Evolutionary conservation across 1,140 invertebrate species (phyloP).

Genomic region (Drosophila pandora): DNA sequence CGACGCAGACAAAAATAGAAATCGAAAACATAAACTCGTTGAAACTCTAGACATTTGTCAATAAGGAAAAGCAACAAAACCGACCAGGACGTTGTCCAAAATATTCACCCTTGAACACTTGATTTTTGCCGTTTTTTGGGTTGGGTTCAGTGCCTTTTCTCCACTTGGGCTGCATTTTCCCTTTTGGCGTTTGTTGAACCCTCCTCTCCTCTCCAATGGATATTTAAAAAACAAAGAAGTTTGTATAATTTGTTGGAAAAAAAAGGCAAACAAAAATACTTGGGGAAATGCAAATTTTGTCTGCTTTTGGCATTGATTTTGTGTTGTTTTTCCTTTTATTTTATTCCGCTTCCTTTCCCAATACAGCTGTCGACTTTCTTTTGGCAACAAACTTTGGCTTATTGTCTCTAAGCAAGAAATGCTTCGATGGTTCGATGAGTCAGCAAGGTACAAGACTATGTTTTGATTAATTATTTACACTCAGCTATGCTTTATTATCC

Average conservation of each 20-base stretch:
- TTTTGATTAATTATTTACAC: too few relatives aligned
- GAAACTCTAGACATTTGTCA: conserved; percentile 65
- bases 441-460: too few relatives aligned
- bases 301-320: conserved; percentile 78
- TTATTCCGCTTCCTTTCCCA: conserved; percentile 1
- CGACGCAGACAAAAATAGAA: conserved; percentile 52
- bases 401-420: conserved; percentile 54
- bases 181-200: conserved; percentile 70
- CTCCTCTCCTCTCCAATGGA: conserved; percentile 16
- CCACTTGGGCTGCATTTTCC: conserved; percentile 63
- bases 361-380: conserved; percentile 49
- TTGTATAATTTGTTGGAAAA: conserved; percentile 49
- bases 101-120: conserved; percentile 21
- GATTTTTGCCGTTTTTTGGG: conserved; percentile 18
- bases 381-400: conserved; percentile 56
- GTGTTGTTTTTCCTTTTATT: conserved; percentile 41
- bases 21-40: conserved; percentile 35
- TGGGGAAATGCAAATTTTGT: conserved; percentile 73
- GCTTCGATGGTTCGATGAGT: too few relatives aligned
- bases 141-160: conserved; percentile 22
- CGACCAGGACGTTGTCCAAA: conserved; percentile 22
- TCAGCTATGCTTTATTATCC: not conserved
- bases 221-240: conserved; percentile 57
- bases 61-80: conserved; percentile 46
- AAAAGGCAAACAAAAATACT: conserved; percentile 46